Evolutionary conservation across 2,888 invertebrate species (phyloP), one percentile per base, ranked within the genome.

Genomic region (Tethea ocularis): DNA sequence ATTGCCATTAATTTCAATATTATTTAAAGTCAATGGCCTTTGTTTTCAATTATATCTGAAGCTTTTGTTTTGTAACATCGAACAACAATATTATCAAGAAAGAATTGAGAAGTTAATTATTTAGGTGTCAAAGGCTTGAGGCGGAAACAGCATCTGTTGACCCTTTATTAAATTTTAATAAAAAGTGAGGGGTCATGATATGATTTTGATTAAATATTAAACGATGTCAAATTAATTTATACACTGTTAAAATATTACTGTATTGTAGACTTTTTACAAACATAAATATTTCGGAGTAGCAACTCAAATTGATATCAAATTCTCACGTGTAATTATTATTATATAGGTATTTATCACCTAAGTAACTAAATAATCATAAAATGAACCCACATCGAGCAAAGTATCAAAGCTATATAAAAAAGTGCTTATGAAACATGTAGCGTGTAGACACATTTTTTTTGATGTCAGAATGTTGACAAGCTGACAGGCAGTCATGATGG

Each of bases 81-180:
- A n/a, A n/a, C n/a, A n/a, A n/a, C 58, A 11, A 56, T 57, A 46
- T 51, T 51, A 60, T 57, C 22, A 52, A 61, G 55, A 41, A 58
- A 29, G 15, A 33, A 26, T 54, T 36, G 11, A 8, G n/a, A 33
- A 54, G 54, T 33, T 20, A 33, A 33, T 54, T 36, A 54, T 54
- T 54, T 33, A 54, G 54, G 36, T 33, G 54, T 54, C 54, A 33
- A 54, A 33, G 29, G 33, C 26, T 54, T 20, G 54, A 54, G 33
- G 36, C 54, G 54, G 54, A 54, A 23, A 24, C 51, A 56, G 51
- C 60, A 60, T 60, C 57, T 60, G 60, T 56, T 60, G 54, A 22
- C 57, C 23, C 56, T 60, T 54, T 51, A 33, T 33, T 54, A 46
- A 59, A 46, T 33, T 54, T 56, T 52, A 54, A 54, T 57, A 57